Base-by-base conservation (phyloP, 2,797 vertebrate genomes). In the Bradypus variegatus region DNA sequence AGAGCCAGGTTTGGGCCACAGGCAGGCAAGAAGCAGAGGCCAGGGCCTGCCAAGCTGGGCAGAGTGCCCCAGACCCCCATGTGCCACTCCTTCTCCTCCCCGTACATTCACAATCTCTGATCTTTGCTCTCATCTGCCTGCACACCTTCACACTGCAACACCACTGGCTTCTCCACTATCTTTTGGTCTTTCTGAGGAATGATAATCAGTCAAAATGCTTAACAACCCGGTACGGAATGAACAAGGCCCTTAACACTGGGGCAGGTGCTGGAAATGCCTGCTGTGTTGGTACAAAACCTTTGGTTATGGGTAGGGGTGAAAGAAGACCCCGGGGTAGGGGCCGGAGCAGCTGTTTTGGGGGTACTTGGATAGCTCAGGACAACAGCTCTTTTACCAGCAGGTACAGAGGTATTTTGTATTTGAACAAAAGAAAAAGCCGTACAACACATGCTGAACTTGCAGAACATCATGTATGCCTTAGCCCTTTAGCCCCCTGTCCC, bases 61-160 rank as follows among this genome's bases (percentile, higher is more conserved):
- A 76, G 38, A 36, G 38, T 64, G 86, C 73, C 92, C 62, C 27
- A 64, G 85, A 93, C 77, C 69, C 65, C 41, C 79, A 64, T 1
- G 3, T 70, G 72, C 77, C 41, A 58, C 23, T 18, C 16, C 7
- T n/a, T 10, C 16, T 18, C 2, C 21, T 45, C 36, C 64, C 2
- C 36, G n/a, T 12, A 53, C 18, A 55, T 78, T 27, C 27, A 50
- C 27, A 65, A 29, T 88, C 92, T 95, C 85, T 79, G 91, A 90
- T 76, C 94, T 95, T 95, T 86, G 82, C 79, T 88, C 67, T 94
- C 80, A 94, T 89, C 87, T 94, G 90, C 80, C 41, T 19, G 86
- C 14, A 65, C 76, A 94, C 89, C 86, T 95, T 94, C 88, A 91
- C 31, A 79, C 85, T 86, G 18, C 19, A 70, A 75, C 55, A 27